Evolutionary conservation across 2,797 vertebrate species (phyloP), one percentile per base, ranked within the genome.

Genomic region (Helostoma temminkii): DNA sequence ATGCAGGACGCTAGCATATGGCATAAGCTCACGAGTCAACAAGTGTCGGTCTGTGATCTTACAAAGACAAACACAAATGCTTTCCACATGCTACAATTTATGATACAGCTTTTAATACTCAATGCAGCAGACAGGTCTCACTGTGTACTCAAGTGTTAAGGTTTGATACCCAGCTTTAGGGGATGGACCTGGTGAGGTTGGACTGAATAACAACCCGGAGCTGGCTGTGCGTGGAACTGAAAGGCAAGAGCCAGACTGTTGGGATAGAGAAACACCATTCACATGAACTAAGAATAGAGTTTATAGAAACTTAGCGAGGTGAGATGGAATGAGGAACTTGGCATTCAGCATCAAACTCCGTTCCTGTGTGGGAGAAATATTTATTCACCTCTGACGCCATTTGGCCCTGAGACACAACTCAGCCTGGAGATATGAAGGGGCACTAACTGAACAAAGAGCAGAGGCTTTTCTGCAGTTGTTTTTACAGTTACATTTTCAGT

Each of bases 311-410:
- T 58, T 2, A 16, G 28, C 1, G 26, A 50, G 19, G 32, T 16
- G 18, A 50, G 52, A 9, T 3, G 41, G 66, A 48, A 55, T 10
- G 60, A 65, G 60, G 55, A 50, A 16, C 5, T n/a, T 73, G 1
- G 3, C 1, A 12, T 62, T 58, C 68, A 62, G 47, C 39, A 26
- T 37, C 25, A 1, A n/a, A 34, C 39, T 45, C n/a, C 25, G 9
- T 37, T 42, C 30, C 63, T 67, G 18, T n/a, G 55, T 25, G 21
- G 46, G 2, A 50, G 53, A 52, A 65, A 45, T 41, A 39, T 66
- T 65, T 59, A 53, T 46, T 21, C 19, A 30, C 36, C 41, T 30
- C 34, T 37, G 61, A 43, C 4, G 36, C 28, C 18, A 43, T 60
- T 21, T 24, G 16, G 9, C 39, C 15, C 34, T 3, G 61, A 66